Base-by-base conservation (phyloP, 2,113 vertebrate species). In the Bucco capensis region DNA sequence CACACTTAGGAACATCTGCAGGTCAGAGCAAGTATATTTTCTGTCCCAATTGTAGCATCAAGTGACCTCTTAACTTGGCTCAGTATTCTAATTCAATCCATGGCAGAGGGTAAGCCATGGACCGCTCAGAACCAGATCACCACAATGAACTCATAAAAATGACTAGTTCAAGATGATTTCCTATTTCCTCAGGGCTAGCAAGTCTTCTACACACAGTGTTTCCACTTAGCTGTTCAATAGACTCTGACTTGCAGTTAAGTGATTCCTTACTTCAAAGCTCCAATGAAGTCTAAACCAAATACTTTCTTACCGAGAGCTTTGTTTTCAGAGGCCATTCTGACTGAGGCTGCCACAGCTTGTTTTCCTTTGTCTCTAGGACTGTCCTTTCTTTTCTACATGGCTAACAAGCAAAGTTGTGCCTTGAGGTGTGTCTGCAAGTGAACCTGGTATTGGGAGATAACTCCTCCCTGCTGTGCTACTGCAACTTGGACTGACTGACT, bases 111-210 rank as follows among this genome's bases (percentile, higher is more conserved):
- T 46, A 44, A 49, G 83, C 21, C 25, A 12, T 10, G n/a, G 47
- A 27, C 80, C 33, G 31, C 19, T 86, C 1, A 0, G 33, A 70
- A 38, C 14, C 0, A 0, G n/a, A 49, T 66, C 23, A 25, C 31
- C 25, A 62, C 37, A 50, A 17, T 37, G 61, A 71, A 50, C 33
- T 62, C 47, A 1, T 30, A 57, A 47, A 73, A 33, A 25, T 15
- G n/a, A 37, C 23, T 47, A 2, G 12, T 50, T n/a, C 4, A 25
- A 33, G 42, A 25, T 1, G 2, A 13, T 33, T 75, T 35, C 49
- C 3, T 42, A 3, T 27, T 53, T 58, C 16, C 51, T 83, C 14
- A 1, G 8, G 37, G 8, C 9, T 2, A 14, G 8, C 31, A 53
- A 51, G 24, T 82, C 56, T 30, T 35, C 7, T 49, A 14, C 10